Evolutionary conservation across 1,140 invertebrate genomes (phyloP).

Genomic region (Heliconius himera): DNA sequence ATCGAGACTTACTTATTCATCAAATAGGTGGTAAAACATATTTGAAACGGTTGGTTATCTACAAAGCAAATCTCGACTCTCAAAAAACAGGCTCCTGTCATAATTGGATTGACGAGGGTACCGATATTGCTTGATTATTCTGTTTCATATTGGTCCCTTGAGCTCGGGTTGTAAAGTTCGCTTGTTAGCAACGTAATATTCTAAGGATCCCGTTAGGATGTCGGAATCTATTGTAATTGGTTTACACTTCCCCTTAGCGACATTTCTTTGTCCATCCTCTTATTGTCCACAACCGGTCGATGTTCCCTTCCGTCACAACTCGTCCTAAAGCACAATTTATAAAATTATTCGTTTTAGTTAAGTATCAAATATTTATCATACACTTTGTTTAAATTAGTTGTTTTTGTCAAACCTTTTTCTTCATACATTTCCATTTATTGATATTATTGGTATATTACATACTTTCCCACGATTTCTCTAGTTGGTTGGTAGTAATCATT

Average conservation of each 20-base stretch:
- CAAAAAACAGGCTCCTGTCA: slow-evolving; percentile 50
- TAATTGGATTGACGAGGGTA: slow-evolving; percentile 67
- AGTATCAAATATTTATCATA: not conserved
- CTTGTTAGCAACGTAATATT: slow-evolving; percentile 53
- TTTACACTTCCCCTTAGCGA: slow-evolving; percentile 64
- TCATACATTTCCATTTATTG: slow-evolving; percentile 47
- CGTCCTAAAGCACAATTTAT: slow-evolving; percentile 22
- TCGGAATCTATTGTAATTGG: slow-evolving; percentile 39
- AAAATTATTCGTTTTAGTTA: not conserved
- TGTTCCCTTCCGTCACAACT: slow-evolving; percentile 30
- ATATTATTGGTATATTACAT: slow-evolving; percentile 49
- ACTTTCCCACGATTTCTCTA: slow-evolving; percentile 51
- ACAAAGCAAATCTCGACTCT: slow-evolving; percentile 41
- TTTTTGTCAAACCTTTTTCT: slow-evolving; percentile 27
- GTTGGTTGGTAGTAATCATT: slow-evolving; percentile 35
- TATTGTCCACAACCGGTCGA: slow-evolving; percentile 62
- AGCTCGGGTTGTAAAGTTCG: slow-evolving; percentile 54
- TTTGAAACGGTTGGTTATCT: slow-evolving; percentile 44
- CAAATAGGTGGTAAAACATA: slow-evolving; percentile 38
- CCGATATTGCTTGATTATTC: slow-evolving; percentile 56
- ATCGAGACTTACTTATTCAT: slow-evolving; percentile 43
- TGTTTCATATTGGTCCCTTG: slow-evolving; percentile 52
- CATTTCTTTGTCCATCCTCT: slow-evolving; percentile 52
- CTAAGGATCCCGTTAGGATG: slow-evolving; percentile 51
- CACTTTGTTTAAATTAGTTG: not conserved